Percentiles rank a stretch among this genome's conserved stretches.
phyloP scores from a whole-genome alignment of 2,888 invertebrate species.

The Eupithecia dodoneata region DNA sequence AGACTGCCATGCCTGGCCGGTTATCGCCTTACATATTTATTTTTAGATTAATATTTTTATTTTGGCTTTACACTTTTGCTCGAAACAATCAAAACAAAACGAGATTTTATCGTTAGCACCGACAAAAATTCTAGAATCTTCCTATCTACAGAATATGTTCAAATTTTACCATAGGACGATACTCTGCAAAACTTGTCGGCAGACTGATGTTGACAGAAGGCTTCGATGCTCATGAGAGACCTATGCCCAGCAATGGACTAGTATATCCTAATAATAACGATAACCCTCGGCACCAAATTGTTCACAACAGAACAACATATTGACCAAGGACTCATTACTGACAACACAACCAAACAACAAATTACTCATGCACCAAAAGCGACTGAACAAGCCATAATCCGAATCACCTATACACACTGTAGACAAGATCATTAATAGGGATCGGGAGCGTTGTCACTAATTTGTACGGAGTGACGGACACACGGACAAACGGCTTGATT shows the following conservation, averaged over 20 bases:
- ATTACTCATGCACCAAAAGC: slow-evolving; percentile 1
- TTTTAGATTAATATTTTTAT: too few relatives aligned
- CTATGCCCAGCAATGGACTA: neutral
- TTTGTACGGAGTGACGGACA: slow-evolving; percentile 59
- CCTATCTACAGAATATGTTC: neutral
- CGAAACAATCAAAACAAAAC: neutral
- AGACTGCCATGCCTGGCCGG: too few relatives aligned
- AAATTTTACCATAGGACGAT: neutral
- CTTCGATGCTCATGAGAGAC: neutral
- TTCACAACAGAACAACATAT: neutral
- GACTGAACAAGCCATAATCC: slow-evolving; percentile 23
- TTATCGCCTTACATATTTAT: too few relatives aligned
- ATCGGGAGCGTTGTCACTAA: slow-evolving; percentile 66
- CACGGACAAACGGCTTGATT: slow-evolving; percentile 73
- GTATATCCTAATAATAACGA: neutral
- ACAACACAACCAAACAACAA: neutral
- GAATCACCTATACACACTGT: slow-evolving; percentile 25
- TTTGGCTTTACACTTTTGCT: neutral
- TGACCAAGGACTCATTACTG: neutral
- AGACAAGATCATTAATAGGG: slow-evolving; percentile 43
- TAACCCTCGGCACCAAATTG: neutral
- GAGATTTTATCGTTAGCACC: neutral
- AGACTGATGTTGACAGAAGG: too few relatives aligned
- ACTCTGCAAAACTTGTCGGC: neutral
- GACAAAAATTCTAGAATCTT: too few relatives aligned